Evolutionary conservation across 2,797 vertebrate genomes (phyloP).

Genomic region (Rhadinocentrus ornatus): DNA sequence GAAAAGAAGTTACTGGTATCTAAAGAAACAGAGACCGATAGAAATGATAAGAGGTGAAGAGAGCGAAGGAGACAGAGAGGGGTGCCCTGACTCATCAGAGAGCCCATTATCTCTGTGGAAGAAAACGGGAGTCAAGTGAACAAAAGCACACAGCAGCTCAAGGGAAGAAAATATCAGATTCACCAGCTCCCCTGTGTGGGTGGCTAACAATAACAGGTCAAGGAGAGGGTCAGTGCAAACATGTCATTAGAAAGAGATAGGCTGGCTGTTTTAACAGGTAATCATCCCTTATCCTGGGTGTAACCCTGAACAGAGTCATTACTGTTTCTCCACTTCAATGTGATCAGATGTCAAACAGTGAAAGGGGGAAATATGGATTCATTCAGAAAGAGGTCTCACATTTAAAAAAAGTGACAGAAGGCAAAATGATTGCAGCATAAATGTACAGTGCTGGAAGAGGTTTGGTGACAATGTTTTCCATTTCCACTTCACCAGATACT

Average conservation of each 20-base stretch:
- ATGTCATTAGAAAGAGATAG: slow-evolving; percentile 26
- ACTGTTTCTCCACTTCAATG: not conserved
- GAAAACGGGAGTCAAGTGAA: slow-evolving; percentile 15
- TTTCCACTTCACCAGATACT: not conserved
- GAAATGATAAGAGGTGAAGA: not conserved
- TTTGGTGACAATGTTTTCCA: not conserved
- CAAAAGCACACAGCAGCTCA: slow-evolving; percentile 8
- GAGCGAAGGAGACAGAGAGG: not conserved
- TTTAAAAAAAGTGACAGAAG: not conserved
- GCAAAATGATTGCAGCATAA: not conserved
- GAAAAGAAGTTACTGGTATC: not conserved
- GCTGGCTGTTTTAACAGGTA: slow-evolving; percentile 23
- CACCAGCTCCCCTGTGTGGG: not conserved
- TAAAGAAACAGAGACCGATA: slow-evolving; percentile 1
- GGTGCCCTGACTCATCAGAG: slow-evolving; percentile 20
- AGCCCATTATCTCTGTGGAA: slow-evolving; percentile 38
- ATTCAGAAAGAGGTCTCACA: not conserved
- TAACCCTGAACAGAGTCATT: not conserved
- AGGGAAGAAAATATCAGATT: not conserved
- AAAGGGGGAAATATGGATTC: not conserved
- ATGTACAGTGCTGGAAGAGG: not conserved
- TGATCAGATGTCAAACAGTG: not conserved
- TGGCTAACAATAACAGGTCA: slow-evolving; percentile 36
- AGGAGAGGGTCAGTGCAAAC: slow-evolving; percentile 35
- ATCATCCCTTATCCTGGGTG: slow-evolving; percentile 10